Conservation (phyloP, 2,797 vertebrate species). For the Crenichthys baileyi region DNA sequence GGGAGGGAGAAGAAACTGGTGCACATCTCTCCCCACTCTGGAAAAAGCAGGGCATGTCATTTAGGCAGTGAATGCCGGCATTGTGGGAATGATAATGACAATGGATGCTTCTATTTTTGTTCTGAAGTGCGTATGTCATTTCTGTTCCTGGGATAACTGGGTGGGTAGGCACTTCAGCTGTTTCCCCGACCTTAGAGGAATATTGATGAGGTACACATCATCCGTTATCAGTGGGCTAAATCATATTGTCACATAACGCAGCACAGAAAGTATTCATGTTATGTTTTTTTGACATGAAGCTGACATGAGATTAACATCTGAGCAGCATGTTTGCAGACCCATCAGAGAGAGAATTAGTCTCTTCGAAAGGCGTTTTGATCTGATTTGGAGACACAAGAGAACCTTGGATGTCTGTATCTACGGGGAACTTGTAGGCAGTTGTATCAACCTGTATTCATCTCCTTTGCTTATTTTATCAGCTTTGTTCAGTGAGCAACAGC, state of each 20-base stretch:
- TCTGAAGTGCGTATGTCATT: slow-evolving; percentile 17
- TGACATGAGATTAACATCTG: slow-evolving; percentile 1
- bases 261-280: background rate
- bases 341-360: background rate
- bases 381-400: background rate
- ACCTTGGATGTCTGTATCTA: slow-evolving; percentile 19
- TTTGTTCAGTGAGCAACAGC: slow-evolving; percentile 34
- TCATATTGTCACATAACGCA: background rate
- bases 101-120: slow-evolving; percentile 13
- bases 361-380: slow-evolving; percentile 10
- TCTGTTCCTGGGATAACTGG: slow-evolving; percentile 33
- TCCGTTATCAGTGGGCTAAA: slow-evolving; percentile 14
- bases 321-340: background rate
- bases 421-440: slow-evolving; percentile 11
- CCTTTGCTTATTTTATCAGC: slow-evolving; percentile 26
- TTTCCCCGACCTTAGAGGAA: slow-evolving; percentile 21
- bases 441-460: slow-evolving; percentile 5
- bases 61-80: slow-evolving; percentile 34
- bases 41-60: slow-evolving; percentile 29
- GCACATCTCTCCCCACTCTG: slow-evolving; percentile 35
- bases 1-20: slow-evolving; percentile 33
- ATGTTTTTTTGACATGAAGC: background rate
- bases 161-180: slow-evolving; percentile 15
- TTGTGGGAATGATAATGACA: slow-evolving; percentile 26
- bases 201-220: slow-evolving; percentile 24